Conservation (phyloP, 2,797 vertebrate species). For the Phoeniculus purpureus region DNA sequence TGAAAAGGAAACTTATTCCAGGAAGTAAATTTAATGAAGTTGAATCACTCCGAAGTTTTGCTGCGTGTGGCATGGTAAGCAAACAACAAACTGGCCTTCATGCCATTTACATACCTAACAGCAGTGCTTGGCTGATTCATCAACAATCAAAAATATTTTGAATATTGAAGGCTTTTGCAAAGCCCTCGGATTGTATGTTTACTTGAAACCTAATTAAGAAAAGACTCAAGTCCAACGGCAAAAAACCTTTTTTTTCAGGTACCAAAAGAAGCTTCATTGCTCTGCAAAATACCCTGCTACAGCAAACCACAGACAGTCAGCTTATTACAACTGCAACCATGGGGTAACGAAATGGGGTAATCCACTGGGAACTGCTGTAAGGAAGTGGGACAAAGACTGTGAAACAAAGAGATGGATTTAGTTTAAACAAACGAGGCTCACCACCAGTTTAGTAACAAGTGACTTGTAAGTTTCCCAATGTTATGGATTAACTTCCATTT, state of each 20-base stretch:
- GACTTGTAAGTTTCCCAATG: slow-evolving; percentile 65
- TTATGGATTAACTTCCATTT: slow-evolving; percentile 59
- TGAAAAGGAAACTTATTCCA: slow-evolving; percentile 50
- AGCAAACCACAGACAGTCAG: slow-evolving; percentile 75
- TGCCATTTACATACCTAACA: slow-evolving; percentile 3
- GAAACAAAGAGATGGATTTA: slow-evolving; percentile 78
- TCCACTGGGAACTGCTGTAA: slow-evolving; percentile 71
- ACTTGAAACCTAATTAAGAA: slow-evolving; percentile 42
- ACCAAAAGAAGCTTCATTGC: slow-evolving; percentile 25
- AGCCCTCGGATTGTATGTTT: neutral
- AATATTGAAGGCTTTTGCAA: too few species aligned
- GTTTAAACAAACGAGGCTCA: slow-evolving; percentile 78
- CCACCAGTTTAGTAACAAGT: slow-evolving; percentile 71
- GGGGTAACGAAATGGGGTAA: slow-evolving; percentile 74
- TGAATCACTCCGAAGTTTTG: slow-evolving; percentile 50
- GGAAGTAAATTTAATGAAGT: slow-evolving; percentile 32
- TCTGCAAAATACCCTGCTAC: slow-evolving; percentile 67
- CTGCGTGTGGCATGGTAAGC: slow-evolving; percentile 36
- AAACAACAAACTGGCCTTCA: slow-evolving; percentile 33
- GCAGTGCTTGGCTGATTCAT: neutral
- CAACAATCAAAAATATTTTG: neutral
- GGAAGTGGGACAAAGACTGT: slow-evolving; percentile 76
- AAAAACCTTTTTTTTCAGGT: slow-evolving; percentile 37
- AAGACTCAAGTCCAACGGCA: neutral
- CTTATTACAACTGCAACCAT: slow-evolving; percentile 73